A percentile compares a stretch with the other conserved stretches of the same genome.
phyloP scores from a whole-genome alignment of 23 tunicate species.

The Corella eumyota region DNA sequence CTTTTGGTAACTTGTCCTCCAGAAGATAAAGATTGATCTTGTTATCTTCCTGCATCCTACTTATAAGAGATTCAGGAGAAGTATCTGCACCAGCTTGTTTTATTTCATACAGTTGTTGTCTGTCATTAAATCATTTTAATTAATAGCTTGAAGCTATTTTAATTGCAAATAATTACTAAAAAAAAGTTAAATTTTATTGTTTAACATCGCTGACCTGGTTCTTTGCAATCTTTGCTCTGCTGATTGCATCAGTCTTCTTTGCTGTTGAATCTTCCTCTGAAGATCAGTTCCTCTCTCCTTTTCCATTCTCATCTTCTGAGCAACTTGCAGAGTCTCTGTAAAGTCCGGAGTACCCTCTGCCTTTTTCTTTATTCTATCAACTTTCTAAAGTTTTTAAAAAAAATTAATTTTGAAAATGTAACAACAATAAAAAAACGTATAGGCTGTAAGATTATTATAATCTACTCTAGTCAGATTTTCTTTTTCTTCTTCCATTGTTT shows the following conservation, averaged over 20 bases:
- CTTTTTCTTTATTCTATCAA: constrained; percentile 70
- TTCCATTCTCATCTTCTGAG: constrained; percentile 80
- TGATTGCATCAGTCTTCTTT: constrained; percentile 63
- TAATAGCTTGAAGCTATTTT: neutral
- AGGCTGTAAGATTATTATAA: too few relatives aligned
- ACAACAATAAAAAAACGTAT: too few relatives aligned
- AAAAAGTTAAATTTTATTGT: neutral
- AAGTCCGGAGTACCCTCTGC: constrained; percentile 76
- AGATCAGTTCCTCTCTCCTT: constrained; percentile 68
- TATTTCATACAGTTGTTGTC: constrained; percentile 50
- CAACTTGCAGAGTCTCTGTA: constrained; percentile 54
- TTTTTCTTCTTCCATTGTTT: constrained; percentile 95
- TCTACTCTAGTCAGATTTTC: constrained; percentile 74
- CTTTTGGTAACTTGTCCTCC: constrained; percentile 81
- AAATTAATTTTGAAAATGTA: too few relatives aligned
- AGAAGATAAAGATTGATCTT: constrained; percentile 59
- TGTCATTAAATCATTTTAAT: neutral
- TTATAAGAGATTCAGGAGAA: constrained; percentile 53
- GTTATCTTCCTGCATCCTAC: constrained; percentile 82
- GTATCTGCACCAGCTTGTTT: constrained; percentile 50
- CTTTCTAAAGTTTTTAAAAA: constrained; percentile 26
- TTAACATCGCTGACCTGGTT: constrained; percentile 4
- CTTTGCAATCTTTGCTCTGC: constrained; percentile 66
- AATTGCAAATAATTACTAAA: neutral
- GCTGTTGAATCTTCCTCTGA: constrained; percentile 72